phyloP scores from a whole-genome alignment of 2,113 vertebrate genomes.

The Opisthocomus hoazin region DNA sequence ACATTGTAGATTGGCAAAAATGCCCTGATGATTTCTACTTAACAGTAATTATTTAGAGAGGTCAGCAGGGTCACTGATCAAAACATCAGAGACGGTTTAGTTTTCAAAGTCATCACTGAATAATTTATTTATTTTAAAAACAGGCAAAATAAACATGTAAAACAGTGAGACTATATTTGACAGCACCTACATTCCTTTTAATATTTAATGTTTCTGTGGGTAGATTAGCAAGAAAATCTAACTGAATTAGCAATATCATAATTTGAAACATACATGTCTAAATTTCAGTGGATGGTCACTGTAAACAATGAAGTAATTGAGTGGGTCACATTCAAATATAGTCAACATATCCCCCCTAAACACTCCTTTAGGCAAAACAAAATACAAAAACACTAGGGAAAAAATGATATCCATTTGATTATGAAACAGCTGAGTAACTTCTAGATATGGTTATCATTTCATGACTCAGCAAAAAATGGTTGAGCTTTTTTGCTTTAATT shows the following conservation, averaged over 20 bases:
- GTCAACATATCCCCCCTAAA: not conserved
- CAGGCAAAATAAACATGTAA: not conserved
- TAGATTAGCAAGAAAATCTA: not conserved
- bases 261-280: not conserved
- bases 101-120: not conserved
- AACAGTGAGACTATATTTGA: not conserved
- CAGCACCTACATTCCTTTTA: not conserved
- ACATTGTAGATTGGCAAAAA: not conserved
- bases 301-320: not conserved
- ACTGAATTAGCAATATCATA: not conserved
- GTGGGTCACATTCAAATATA: not conserved
- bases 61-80: not conserved
- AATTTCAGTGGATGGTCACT: not conserved
- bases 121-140: not conserved
- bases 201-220: not conserved
- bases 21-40: not conserved
- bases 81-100: not conserved
- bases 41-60: not conserved
- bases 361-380: not conserved
- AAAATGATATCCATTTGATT: not conserved
- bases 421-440: not conserved
- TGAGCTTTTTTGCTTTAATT: not conserved
- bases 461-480: rapidly evolving
- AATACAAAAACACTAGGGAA: not conserved
- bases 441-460: not conserved